Conservation (phyloP, 2,888 invertebrate genomes). For the Agrochola macilenta region DNA sequence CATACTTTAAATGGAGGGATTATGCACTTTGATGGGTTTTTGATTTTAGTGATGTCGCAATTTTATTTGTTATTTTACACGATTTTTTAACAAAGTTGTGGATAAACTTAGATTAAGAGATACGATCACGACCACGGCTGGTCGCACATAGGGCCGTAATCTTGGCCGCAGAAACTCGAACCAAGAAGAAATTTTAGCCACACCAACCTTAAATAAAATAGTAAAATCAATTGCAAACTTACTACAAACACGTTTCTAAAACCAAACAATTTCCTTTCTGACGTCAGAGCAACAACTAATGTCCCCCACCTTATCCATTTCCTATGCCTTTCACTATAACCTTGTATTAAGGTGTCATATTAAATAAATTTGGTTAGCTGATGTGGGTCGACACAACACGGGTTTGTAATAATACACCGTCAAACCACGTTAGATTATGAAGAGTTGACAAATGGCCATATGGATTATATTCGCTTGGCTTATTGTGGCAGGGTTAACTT, state of each 20-base stretch:
- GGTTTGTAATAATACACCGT: conserved; percentile 32
- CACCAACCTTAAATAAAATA: not conserved
- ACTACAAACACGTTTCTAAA: not conserved
- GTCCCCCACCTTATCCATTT: conserved; percentile 4
- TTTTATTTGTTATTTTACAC: not conserved
- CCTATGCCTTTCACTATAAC: conserved; percentile 8
- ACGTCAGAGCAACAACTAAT: conserved; percentile 29
- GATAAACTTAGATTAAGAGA: not conserved
- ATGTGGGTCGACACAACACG: conserved; percentile 54
- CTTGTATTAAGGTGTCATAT: conserved; percentile 50
- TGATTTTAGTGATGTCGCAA: conserved; percentile 22
- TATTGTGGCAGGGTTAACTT: conserved; percentile 10
- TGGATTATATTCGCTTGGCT: conserved; percentile 29
- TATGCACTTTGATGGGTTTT: conserved; percentile 33
- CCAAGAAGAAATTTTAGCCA: not conserved
- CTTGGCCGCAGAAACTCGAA: not conserved
- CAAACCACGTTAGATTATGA: conserved; percentile 41
- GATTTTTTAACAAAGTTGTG: not conserved
- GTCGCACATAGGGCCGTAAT: not conserved
- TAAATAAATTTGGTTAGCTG: conserved; percentile 59
- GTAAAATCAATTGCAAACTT: no score
- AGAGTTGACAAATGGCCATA: conserved; percentile 35
- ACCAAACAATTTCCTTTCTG: conserved; percentile 8
- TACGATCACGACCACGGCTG: not conserved
- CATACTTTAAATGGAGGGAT: conserved; percentile 45